Conservation (phyloP, 2,888 invertebrate genomes). For the Drosophila pegasa region DNA sequence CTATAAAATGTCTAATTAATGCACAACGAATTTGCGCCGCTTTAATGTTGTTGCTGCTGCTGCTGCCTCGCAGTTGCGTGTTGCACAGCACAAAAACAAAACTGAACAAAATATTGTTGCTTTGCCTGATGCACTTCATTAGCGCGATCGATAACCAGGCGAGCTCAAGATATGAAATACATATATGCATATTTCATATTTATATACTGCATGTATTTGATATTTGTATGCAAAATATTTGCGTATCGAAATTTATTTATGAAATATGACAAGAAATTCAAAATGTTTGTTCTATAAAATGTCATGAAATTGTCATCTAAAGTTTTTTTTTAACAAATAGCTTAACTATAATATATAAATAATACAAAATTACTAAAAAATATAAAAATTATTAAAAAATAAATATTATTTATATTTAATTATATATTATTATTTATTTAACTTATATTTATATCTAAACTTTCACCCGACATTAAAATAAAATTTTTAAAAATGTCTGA, state of each 20-base stretch:
- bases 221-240: neutral
- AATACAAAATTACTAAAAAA: too few relatives aligned
- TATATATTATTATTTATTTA: too few relatives aligned
- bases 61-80: slow-evolving; percentile 33
- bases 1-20: slow-evolving; percentile 80
- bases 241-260: neutral
- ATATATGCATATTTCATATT: neutral
- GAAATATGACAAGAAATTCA: too few relatives aligned
- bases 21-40: slow-evolving; percentile 78
- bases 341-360: too few relatives aligned
- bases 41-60: slow-evolving; percentile 46
- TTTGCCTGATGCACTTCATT: slow-evolving; percentile 30
- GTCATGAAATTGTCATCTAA: too few relatives aligned
- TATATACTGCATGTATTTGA: neutral
- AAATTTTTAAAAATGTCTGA: too few relatives aligned
- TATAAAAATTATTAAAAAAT: too few relatives aligned
- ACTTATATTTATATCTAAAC: too few relatives aligned
- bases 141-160: slow-evolving; percentile 45
- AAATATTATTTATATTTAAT: too few relatives aligned
- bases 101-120: neutral
- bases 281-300: too few relatives aligned
- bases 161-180: neutral
- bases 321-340: too few relatives aligned
- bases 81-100: slow-evolving; percentile 11
- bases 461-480: too few relatives aligned